Base-by-base conservation (phyloP, 2,797 vertebrate genomes). In the Acestrorhynchus altus region DNA sequence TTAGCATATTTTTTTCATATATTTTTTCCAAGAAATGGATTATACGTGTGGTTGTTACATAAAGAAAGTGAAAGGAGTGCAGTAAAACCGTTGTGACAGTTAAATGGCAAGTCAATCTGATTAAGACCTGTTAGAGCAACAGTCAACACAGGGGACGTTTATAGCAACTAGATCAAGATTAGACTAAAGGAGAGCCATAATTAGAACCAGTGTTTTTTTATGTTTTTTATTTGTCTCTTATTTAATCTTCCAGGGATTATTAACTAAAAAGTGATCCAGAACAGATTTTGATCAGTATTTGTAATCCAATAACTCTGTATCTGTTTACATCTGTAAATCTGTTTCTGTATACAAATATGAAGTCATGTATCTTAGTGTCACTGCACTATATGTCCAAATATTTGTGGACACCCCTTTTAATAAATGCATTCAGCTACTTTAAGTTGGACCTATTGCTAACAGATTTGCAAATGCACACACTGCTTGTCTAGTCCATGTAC, bases 81-180 rank as follows among this genome's bases (percentile, higher is more conserved):
- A 9, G 42, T 31, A 24, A 64, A 64, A 44, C 26, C 13, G 26
- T 52, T 68, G 44, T 20, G 26, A 51, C 26, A 68, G 26, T 35
- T 31, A 67, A 24, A 49, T n/a, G 28, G 26, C 12, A 68, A 51
- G 46, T 68, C 66, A n/a, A n/a, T 51, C 47, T 51, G 46, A 68
- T 51, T 67, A 67, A 26, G 28, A 18, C 18, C 46, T n/a, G 4
- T 68, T 67, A 47, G 12, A 18, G 10, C 42, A 26, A 66, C 22
- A 47, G 42, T 15, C 20, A 26, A 35, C 31, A 35, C 2, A 35
- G 0, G 5, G 15, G 7, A 35, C 16, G 13, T 22, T 15, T 8
- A 26, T 46, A 46, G 63, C 10, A 12, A 46, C 63, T 46, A 46
- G 39, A 42, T 4, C 13, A 24, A 9, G 10, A 59, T 31, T 16